Conservation (phyloP, 2,797 vertebrate genomes). For the Coregonus ussuriensis region DNA sequence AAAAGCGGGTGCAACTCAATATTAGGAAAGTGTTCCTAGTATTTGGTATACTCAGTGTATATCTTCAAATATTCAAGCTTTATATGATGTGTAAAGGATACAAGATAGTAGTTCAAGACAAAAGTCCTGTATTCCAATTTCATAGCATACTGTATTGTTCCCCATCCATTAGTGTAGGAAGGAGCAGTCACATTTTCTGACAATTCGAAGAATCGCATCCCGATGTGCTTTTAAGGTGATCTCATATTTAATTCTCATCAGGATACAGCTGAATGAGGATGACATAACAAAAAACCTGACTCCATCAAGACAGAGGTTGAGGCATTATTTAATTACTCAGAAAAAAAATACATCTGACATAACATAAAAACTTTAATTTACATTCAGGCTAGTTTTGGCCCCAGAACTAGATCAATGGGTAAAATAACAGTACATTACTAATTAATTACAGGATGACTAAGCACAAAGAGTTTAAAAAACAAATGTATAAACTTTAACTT, state of each 20-base stretch:
- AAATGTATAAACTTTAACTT: neutral
- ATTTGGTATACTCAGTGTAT: no score
- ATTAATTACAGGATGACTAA: constrained; percentile 1
- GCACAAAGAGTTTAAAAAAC: constrained; percentile 8
- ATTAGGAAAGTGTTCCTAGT: no score
- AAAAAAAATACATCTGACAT: neutral
- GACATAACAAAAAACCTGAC: neutral
- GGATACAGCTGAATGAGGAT: constrained; percentile 1
- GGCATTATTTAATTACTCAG: neutral
- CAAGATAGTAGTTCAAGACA: no score
- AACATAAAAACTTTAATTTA: neutral
- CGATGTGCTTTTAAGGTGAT: neutral
- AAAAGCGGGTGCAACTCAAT: no score
- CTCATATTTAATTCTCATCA: constrained; percentile 1
- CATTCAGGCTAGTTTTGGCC: neutral
- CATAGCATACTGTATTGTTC: neutral
- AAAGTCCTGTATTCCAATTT: neutral
- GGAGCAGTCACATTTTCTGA: constrained; percentile 29
- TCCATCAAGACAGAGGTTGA: neutral
- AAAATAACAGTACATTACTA: neutral
- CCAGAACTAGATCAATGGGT: neutral
- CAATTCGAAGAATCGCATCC: constrained; percentile 15
- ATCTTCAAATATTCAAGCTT: no score
- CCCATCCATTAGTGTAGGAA: neutral
- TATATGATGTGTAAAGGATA: no score